Evolutionary conservation across 2,797 vertebrate genomes (phyloP).

Genomic region (Alectoris magna): DNA sequence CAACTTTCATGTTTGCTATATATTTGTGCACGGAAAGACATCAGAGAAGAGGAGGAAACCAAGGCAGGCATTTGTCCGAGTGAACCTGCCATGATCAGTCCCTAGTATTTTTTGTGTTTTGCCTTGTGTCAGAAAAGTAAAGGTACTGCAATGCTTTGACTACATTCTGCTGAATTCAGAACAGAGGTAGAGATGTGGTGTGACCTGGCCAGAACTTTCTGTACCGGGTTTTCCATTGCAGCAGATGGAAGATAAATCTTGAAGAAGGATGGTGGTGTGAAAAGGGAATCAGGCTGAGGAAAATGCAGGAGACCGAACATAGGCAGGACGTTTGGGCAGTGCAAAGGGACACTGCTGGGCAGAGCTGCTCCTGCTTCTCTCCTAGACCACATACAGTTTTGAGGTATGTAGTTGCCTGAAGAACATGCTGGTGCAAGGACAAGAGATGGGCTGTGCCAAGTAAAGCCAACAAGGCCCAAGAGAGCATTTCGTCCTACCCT

Average conservation of each 20-base stretch:
- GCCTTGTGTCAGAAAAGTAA: neutral
- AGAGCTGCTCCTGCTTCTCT: neutral
- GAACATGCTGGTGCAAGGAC: neutral
- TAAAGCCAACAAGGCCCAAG: neutral
- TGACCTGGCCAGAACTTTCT: neutral
- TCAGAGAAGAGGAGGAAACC: conserved; percentile 43
- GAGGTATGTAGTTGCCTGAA: neutral
- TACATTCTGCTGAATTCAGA: neutral
- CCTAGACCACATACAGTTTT: neutral
- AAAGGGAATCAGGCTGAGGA: neutral
- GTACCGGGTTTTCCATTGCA: neutral
- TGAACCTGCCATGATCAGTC: conserved; percentile 34
- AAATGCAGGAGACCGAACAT: neutral
- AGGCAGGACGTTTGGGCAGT: neutral
- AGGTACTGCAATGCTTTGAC: conserved; percentile 1
- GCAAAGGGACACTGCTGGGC: neutral
- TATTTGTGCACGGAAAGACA: conserved; percentile 62
- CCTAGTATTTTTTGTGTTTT: neutral
- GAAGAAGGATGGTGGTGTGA: neutral
- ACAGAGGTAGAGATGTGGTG: neutral
- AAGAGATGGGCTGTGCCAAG: neutral
- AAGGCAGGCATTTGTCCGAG: conserved; percentile 23
- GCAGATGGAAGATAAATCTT: neutral
- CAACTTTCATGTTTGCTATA: conserved; percentile 66
- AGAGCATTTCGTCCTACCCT: neutral